Evolutionary conservation across 35 echinoderm and acorn worm species (phyloP).

Genomic region (Lytechinus pictus): DNA sequence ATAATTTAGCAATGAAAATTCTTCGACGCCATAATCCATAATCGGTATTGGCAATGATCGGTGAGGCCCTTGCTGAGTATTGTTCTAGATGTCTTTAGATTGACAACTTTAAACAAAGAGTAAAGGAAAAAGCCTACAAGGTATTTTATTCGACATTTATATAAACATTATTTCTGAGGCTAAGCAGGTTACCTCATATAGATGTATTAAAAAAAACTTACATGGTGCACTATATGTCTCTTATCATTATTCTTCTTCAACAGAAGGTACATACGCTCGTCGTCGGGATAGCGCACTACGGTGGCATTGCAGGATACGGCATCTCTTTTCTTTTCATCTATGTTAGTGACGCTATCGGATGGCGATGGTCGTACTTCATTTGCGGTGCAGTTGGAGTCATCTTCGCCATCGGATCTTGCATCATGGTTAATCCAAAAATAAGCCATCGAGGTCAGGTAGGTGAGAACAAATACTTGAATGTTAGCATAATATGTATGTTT

Average conservation of each 20-base stretch:
- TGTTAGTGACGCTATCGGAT: neutral
- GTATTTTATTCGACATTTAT: too few species aligned
- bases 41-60: too few species aligned
- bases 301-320: neutral
- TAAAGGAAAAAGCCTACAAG: too few species aligned
- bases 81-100: too few species aligned
- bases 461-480: neutral
- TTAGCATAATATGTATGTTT: too few species aligned
- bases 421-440: neutral
- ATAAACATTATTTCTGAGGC: too few species aligned
- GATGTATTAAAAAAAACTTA: too few species aligned
- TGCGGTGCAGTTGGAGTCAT: neutral
- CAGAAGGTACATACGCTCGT: neutral
- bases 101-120: too few species aligned
- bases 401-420: neutral
- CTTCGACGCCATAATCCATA: too few species aligned
- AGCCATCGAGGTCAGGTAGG: neutral
- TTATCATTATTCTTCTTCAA: neutral
- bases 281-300: neutral
- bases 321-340: neutral
- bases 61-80: too few species aligned
- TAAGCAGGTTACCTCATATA: too few species aligned
- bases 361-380: neutral
- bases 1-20: too few species aligned
- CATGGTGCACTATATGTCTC: neutral